Evolutionary conservation across 2,888 invertebrate species (phyloP).

Genomic region (Trissonchulus latispiculum): DNA sequence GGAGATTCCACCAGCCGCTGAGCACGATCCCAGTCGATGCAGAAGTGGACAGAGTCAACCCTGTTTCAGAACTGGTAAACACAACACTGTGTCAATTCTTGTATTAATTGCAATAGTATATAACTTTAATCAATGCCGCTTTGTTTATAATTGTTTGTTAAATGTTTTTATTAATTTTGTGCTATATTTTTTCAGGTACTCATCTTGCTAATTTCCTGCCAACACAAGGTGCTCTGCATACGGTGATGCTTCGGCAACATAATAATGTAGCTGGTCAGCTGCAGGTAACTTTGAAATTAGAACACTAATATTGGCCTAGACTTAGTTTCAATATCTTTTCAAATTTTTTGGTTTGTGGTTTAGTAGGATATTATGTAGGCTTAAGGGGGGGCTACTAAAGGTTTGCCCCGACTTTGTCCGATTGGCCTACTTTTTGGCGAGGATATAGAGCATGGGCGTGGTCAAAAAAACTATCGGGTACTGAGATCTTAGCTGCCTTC

Average conservation of each 20-base stretch:
- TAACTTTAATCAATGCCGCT: no score
- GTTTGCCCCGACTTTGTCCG: no score
- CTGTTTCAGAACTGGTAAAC: constrained; percentile 22
- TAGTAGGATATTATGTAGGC: no score
- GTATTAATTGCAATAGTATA: no score
- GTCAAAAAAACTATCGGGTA: no score
- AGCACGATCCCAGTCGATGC: constrained; percentile 13
- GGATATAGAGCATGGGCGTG: no score
- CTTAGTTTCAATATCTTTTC: no score
- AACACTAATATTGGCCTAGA: no score
- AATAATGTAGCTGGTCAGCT: constrained; percentile 33
- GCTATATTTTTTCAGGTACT: constrained; percentile 11
- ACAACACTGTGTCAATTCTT: neutral
- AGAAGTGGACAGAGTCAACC: constrained; percentile 19
- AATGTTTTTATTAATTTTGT: neutral
- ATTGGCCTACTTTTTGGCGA: no score
- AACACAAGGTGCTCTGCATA: constrained; percentile 36
- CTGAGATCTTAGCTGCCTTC: no score
- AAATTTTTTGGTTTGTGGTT: no score
- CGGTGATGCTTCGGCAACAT: constrained; percentile 40
- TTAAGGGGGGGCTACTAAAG: no score
- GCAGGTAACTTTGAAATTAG: constrained; percentile 17
- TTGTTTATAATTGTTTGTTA: neutral
- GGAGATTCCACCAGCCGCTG: constrained; percentile 18
- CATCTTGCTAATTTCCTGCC: constrained; percentile 36